Conservation (phyloP, 2,113 vertebrate genomes). For the Channa maculata region DNA sequence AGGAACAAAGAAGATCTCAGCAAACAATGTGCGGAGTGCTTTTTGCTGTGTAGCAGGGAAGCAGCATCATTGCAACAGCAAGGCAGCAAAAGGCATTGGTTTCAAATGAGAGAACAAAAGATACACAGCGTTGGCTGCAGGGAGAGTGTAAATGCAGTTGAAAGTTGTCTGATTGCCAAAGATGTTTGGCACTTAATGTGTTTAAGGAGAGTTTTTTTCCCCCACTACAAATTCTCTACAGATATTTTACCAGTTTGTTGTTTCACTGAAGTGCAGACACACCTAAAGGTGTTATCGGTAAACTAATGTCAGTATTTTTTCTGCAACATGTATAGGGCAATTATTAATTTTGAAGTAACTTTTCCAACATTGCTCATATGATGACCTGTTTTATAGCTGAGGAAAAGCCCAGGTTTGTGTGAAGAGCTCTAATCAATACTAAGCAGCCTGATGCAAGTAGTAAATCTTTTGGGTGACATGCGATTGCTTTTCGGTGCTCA, state of each 20-base stretch:
- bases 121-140: neutral
- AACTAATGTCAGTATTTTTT: neutral
- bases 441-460: slow-evolving; percentile 45
- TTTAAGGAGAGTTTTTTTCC: neutral
- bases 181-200: neutral
- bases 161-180: slow-evolving; percentile 1
- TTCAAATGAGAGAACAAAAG: slow-evolving; percentile 26
- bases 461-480: slow-evolving; percentile 73
- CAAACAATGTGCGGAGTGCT: slow-evolving; percentile 1
- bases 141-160: neutral
- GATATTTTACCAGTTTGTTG: neutral
- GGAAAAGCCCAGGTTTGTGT: slow-evolving; percentile 16
- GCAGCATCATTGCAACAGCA: slow-evolving; percentile 24
- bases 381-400: slow-evolving; percentile 33
- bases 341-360: slow-evolving; percentile 7
- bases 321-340: neutral
- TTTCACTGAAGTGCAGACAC: neutral
- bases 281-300: neutral
- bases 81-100: slow-evolving; percentile 9
- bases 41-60: slow-evolving; percentile 27
- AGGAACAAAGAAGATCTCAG: slow-evolving; percentile 28
- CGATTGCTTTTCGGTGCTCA: slow-evolving; percentile 58
- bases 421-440: slow-evolving; percentile 58
- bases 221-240: neutral
- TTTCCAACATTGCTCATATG: slow-evolving; percentile 1